Conservation (phyloP, 2,888 invertebrate species). For the Salticus scenicus region DNA sequence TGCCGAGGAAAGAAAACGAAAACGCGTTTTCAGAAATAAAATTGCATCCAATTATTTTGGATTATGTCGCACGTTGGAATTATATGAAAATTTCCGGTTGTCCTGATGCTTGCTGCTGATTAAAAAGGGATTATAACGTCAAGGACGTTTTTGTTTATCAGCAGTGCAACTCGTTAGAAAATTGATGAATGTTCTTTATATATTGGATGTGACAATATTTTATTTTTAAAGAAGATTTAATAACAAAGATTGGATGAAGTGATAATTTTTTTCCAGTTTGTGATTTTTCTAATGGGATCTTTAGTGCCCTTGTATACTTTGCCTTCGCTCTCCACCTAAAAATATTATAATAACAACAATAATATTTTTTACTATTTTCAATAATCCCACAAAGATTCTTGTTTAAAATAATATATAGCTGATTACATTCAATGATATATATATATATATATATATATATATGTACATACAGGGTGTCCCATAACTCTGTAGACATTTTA, state of each 20-base stretch:
- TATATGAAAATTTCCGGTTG: not conserved
- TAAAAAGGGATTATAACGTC: not conserved
- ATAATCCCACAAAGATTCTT: too few relatives aligned
- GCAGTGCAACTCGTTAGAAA: not conserved
- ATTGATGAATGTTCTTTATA: not conserved
- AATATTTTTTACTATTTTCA: too few relatives aligned
- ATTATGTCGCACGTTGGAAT: not conserved
- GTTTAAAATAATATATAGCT: too few relatives aligned
- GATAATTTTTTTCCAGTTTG: too few relatives aligned
- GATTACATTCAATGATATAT: too few relatives aligned
- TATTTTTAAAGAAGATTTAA: not conserved
- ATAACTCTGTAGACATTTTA: too few relatives aligned
- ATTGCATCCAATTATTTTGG: not conserved
- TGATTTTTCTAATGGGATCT: too few relatives aligned
- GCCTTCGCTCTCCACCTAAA: too few relatives aligned
- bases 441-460: too few relatives aligned
- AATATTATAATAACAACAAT: too few relatives aligned
- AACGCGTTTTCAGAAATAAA: not conserved
- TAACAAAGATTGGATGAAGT: not conserved
- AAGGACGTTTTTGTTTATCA: not conserved
- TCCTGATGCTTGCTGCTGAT: not conserved
- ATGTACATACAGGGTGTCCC: too few relatives aligned
- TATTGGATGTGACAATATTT: not conserved
- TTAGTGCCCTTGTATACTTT: too few relatives aligned
- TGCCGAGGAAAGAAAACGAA: not conserved